phyloP scores from a whole-genome alignment of 2,888 invertebrate species.

The Quadroppia sp. region DNA sequence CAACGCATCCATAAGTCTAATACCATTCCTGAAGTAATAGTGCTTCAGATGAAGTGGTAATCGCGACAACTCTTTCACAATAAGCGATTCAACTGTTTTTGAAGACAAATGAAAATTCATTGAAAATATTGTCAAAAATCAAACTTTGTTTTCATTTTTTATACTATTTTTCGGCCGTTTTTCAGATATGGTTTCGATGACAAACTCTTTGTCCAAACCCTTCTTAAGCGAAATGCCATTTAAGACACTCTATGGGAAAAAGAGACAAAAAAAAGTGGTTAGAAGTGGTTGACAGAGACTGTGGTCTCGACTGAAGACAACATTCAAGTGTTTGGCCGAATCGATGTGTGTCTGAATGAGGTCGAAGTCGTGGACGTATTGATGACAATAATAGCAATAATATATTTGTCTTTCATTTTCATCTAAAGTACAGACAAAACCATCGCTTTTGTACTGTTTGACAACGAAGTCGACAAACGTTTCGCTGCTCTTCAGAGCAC shows the following conservation, averaged over 20 bases:
- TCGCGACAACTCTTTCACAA: neutral
- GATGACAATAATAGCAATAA: conserved; percentile 22
- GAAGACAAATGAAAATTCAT: neutral
- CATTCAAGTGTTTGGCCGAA: neutral
- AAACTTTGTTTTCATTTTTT: too few relatives aligned
- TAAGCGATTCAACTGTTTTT: neutral
- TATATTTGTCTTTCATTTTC: conserved; percentile 9
- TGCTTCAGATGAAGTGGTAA: neutral
- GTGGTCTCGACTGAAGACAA: neutral
- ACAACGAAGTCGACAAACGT: conserved; percentile 1
- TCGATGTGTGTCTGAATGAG: conserved; percentile 8
- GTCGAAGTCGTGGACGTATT: conserved; percentile 1
- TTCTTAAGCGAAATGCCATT: neutral
- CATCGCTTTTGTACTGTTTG: conserved; percentile 12
- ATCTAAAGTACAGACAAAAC: conserved; percentile 1
- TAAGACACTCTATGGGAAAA: neutral
- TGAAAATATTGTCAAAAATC: neutral
- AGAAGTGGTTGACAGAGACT: neutral
- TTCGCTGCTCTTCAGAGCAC: neutral
- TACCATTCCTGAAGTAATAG: conserved; percentile 13
- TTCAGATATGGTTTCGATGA: neutral
- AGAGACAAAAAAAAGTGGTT: neutral
- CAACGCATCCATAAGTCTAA: neutral
- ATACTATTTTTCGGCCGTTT: neutral
- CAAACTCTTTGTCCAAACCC: conserved; percentile 10